Evolutionary conservation across 1,140 invertebrate species (phyloP).

Genomic region (Marisa cornuarietis): DNA sequence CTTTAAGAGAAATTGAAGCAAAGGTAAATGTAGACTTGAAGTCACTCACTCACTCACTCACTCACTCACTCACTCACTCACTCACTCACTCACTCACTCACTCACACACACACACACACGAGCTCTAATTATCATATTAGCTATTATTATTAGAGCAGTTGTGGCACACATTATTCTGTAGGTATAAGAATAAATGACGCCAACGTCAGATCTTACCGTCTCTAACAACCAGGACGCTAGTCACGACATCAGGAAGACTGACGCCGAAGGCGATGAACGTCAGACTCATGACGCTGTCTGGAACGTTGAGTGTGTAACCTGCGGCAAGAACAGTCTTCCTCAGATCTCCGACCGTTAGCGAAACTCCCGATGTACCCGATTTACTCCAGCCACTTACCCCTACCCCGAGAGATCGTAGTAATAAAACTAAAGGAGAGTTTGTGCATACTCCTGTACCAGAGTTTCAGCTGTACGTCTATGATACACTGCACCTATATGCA

Average conservation of each 20-base stretch:
- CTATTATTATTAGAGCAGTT: too few relatives aligned
- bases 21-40: background rate
- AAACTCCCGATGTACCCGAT: background rate
- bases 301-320: slow-evolving; percentile 66
- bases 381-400: too few relatives aligned
- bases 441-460: too few relatives aligned
- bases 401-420: too few relatives aligned
- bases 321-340: slow-evolving; percentile 40
- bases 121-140: background rate
- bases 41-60: slow-evolving; percentile 1
- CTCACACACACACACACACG: slow-evolving; percentile 9
- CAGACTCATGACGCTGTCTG: slow-evolving; percentile 69
- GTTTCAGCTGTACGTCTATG: too few relatives aligned
- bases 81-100: background rate
- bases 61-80: slow-evolving; percentile 1
- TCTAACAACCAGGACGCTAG: slow-evolving; percentile 68
- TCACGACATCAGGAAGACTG: slow-evolving; percentile 69
- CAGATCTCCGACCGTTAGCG: background rate
- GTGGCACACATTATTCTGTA: too few relatives aligned
- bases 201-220: slow-evolving; percentile 43
- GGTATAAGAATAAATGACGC: too few relatives aligned
- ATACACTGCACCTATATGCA: too few relatives aligned
- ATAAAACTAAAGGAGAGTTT: too few relatives aligned
- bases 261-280: slow-evolving; percentile 70
- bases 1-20: background rate